Evolutionary conservation across 1,140 invertebrate genomes (phyloP), one percentile per base, ranked within the genome.

Genomic region (Micrasema minimum): DNA sequence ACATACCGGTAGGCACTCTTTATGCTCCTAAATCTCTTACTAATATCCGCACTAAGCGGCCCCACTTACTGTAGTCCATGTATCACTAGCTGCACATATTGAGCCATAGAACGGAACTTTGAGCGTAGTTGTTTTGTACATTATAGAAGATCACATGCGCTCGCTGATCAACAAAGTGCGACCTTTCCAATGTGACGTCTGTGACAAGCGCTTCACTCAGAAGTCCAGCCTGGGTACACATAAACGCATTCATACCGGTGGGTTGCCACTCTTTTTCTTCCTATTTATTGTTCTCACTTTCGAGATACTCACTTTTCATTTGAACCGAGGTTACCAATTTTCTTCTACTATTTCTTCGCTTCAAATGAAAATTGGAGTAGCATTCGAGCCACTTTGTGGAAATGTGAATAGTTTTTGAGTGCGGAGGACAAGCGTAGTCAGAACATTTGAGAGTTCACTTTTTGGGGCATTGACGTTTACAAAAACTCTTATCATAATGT

Each of bases 201-300:
- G 90, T 81, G 86, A 91, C 78, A 91, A 91, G 81, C 84, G 90
- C 80, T 92, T 92, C 83, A 91, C 90, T 65, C 90, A 92, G 80
- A 92, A 92, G 84, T 91, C 90, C 77, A 91, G 90, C 81, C 82
- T 92, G 75, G 90, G 93, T 85, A 93, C 93, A 78, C 93, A 95
- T 85, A 92, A 93, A 82, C 86, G 92, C 76, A 91, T 92, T 77
- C 92, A 94, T 80, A 92, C 91, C 65, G 92, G 92, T 85, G 81
- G 82, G 83, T 84, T 81, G 80, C 81, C 20, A 31, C 66, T 53
- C 48, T 51, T 45, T 53, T 68, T 35, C 53, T 46, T 26, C 35
- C 10, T 18, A 45, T 37, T n/a, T 20, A 31, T 31, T 31, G 31
- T 22, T 41, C 20, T 18, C 51, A 50, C 46, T 45, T 37, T 31